These are phyloP conservation scores for Sesamia inferens DNA, from an alignment of 2,888 invertebrate genomes.

Conservation along the genomic window DNA sequence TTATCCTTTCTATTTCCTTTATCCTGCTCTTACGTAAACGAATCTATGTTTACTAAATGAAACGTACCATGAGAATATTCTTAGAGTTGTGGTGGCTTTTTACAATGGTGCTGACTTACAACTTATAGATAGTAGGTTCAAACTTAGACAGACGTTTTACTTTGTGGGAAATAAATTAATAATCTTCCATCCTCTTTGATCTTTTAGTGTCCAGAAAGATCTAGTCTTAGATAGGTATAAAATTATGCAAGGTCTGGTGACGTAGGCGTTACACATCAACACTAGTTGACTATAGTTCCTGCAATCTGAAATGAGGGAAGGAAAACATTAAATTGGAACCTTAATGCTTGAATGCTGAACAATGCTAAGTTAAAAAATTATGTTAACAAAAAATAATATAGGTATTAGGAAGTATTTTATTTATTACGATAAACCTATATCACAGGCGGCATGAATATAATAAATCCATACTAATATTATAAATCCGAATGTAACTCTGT, in stretches of 20 bases:
- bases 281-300: constrained; percentile 76
- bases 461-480: no score
- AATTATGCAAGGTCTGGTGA: constrained; percentile 1
- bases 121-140: no score
- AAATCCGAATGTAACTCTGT: no score
- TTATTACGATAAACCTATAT: no score
- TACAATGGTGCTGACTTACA: no score
- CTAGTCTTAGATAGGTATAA: background rate
- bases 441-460: no score
- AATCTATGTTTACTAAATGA: background rate
- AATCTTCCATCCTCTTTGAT: background rate
- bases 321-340: background rate
- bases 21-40: background rate
- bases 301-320: constrained; percentile 58
- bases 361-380: no score
- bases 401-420: no score
- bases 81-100: no score
- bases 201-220: background rate
- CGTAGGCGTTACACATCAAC: constrained; percentile 75
- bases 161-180: no score
- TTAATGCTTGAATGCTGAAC: background rate
- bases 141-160: no score
- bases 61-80: background rate
- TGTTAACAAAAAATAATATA: no score
- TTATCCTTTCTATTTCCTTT: background rate